These are phyloP conservation scores for Lates japonicus DNA, from an alignment of 2,797 vertebrate genomes.

Conservation along the genomic window DNA sequence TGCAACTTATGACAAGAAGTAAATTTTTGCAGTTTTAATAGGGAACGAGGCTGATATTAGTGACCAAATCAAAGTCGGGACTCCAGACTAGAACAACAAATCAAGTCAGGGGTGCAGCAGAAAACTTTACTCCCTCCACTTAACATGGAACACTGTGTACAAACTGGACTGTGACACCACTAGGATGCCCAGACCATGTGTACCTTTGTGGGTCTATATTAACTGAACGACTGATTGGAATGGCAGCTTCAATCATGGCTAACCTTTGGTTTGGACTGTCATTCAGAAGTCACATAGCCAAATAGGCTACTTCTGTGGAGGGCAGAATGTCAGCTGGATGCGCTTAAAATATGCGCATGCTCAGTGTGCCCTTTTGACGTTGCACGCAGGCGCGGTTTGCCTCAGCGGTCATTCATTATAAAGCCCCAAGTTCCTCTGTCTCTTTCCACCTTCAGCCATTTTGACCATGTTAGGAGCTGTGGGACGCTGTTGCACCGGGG, in stretches of 20 bases:
- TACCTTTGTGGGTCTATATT: accelerated
- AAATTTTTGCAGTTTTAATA: neutral
- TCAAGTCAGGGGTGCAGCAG: neutral
- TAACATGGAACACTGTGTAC: constrained; percentile 16
- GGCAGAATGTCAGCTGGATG: constrained; percentile 60
- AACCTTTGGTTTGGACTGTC: constrained; percentile 25
- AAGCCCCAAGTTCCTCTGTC: constrained; percentile 67
- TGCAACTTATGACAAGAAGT: too few relatives aligned
- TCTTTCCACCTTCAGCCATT: constrained; percentile 90
- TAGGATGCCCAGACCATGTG: accelerated
- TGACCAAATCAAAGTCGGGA: neutral
- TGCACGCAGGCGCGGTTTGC: constrained; percentile 76
- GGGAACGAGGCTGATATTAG: neutral
- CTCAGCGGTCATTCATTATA: constrained; percentile 72
- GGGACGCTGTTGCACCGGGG: constrained; percentile 87
- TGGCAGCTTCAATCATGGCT: too few relatives aligned
- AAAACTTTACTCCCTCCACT: neutral
- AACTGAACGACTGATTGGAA: neutral
- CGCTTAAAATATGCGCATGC: constrained; percentile 54
- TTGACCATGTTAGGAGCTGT: constrained; percentile 87
- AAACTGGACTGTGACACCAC: neutral
- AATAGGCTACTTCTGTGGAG: constrained; percentile 40
- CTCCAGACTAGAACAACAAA: neutral
- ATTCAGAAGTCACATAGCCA: constrained; percentile 19
- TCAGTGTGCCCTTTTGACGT: constrained; percentile 8